These are phyloP conservation scores for Teleogryllus occipitalis DNA, from an alignment of 1,140 invertebrate species.

Conservation along the genomic window DNA sequence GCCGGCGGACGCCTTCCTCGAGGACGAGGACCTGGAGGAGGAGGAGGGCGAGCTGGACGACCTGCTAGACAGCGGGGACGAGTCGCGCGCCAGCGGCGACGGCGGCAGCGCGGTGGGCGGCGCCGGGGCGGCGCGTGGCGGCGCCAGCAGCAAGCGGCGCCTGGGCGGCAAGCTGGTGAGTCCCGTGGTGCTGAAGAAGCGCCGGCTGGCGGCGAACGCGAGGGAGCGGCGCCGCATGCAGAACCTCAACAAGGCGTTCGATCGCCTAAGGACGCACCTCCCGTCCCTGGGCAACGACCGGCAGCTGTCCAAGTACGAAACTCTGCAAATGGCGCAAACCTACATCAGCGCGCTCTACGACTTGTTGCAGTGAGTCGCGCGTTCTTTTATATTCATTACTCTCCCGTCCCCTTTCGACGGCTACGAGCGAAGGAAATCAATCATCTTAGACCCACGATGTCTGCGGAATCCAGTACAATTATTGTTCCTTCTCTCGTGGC, in stretches of 20 bases:
- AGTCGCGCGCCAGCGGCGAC: constrained; percentile 19
- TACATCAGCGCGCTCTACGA: constrained; percentile 88
- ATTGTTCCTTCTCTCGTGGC: too few species aligned
- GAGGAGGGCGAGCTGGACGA: background rate
- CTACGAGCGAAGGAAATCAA: too few species aligned
- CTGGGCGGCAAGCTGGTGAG: constrained; percentile 57
- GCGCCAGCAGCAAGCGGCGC: constrained; percentile 29
- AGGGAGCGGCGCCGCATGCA: constrained; percentile 88
- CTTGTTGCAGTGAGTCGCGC: constrained; percentile 49
- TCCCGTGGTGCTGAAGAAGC: constrained; percentile 66
- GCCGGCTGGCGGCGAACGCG: constrained; percentile 85
- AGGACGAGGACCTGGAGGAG: background rate
- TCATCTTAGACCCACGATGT: too few species aligned
- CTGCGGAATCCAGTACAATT: too few species aligned
- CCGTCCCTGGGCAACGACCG: constrained; percentile 84
- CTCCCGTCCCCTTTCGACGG: too few species aligned
- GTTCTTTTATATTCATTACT: too few species aligned
- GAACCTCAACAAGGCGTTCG: constrained; percentile 89
- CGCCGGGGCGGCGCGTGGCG: background rate
- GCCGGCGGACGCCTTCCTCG: background rate
- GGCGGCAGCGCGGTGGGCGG: constrained; percentile 14
- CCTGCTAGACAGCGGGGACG: background rate
- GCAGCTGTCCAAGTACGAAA: constrained; percentile 94
- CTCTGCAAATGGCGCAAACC: constrained; percentile 93
- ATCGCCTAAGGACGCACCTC: constrained; percentile 77